Percentiles rank a stretch among this genome's conserved stretches.
Conservation (phyloP, 2,888 invertebrate genomes). For the Diachrysia chrysitis region DNA sequence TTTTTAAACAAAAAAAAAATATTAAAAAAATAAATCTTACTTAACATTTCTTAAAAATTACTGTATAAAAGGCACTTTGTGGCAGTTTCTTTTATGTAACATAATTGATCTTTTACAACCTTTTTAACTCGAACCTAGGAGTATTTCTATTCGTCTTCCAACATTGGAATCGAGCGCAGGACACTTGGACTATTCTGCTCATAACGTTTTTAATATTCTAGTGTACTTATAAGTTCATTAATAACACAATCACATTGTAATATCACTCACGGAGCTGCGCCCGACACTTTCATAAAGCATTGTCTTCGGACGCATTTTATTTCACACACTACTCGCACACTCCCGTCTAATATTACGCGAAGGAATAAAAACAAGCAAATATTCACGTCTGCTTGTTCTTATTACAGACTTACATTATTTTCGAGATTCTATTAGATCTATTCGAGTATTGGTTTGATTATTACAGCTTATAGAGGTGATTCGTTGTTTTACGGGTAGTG, state of each 20-base stretch:
- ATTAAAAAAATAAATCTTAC: slow-evolving; percentile 64
- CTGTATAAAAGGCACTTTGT: slow-evolving; percentile 87
- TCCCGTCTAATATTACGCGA: slow-evolving; percentile 68
- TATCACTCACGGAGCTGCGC: slow-evolving; percentile 86
- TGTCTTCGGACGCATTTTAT: slow-evolving; percentile 81
- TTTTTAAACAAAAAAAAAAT: slow-evolving; percentile 53
- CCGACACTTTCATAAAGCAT: slow-evolving; percentile 74
- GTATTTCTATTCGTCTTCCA: slow-evolving; percentile 77
- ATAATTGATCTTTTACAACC: slow-evolving; percentile 77
- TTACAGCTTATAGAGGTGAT: slow-evolving; percentile 45
- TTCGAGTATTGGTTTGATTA: slow-evolving; percentile 56
- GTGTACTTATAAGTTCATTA: slow-evolving; percentile 84
- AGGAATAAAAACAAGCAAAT: slow-evolving; percentile 77
- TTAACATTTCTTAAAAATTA: slow-evolving; percentile 70
- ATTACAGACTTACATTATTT: slow-evolving; percentile 63
- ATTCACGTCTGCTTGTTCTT: slow-evolving; percentile 72
- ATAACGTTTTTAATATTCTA: slow-evolving; percentile 77
- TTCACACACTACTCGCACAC: slow-evolving; percentile 74
- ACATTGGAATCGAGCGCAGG: slow-evolving; percentile 54
- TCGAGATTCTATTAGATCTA: slow-evolving; percentile 55
- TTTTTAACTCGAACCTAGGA: slow-evolving; percentile 77
- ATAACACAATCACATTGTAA: slow-evolving; percentile 87
- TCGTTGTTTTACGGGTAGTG: slow-evolving; percentile 59
- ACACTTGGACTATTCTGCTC: slow-evolving; percentile 56
- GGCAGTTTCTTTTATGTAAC: slow-evolving; percentile 85